These are phyloP conservation scores for Triplophysa tibetana DNA, from an alignment of 2,113 vertebrate species.

Conservation along the genomic window DNA sequence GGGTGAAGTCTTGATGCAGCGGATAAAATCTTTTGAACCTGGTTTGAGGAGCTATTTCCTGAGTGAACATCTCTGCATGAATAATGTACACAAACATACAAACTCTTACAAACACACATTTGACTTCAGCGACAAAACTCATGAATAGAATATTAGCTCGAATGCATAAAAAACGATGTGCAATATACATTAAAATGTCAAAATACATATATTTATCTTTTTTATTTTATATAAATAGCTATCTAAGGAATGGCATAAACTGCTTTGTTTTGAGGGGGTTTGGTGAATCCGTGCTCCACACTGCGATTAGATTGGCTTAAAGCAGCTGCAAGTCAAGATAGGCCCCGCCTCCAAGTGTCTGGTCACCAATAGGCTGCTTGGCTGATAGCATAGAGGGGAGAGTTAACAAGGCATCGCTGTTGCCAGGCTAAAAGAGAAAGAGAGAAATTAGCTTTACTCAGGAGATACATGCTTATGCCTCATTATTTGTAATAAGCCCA, in stretches of 20 bases:
- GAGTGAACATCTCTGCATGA: constrained; percentile 39
- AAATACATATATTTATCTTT: constrained; percentile 70
- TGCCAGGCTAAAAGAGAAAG: constrained; percentile 48
- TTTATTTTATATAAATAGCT: constrained; percentile 73
- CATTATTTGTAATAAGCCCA: constrained; percentile 11
- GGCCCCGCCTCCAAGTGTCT: constrained; percentile 54
- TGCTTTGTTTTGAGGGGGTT: constrained; percentile 44
- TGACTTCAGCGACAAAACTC: constrained; percentile 7
- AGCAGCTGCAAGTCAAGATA: constrained; percentile 59
- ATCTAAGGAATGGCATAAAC: constrained; percentile 39
- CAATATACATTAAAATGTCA: constrained; percentile 71
- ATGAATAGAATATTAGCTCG: constrained; percentile 37
- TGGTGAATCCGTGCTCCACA: constrained; percentile 18
- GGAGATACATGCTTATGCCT: constrained; percentile 4
- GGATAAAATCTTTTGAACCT: constrained; percentile 27
- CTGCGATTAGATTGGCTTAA: constrained; percentile 36
- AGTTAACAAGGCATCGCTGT: constrained; percentile 55
- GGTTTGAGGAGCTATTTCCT: constrained; percentile 45
- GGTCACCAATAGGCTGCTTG: constrained; percentile 59
- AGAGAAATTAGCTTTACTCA: constrained; percentile 24
- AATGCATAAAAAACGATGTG: constrained; percentile 69
- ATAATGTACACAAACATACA: constrained; percentile 22
- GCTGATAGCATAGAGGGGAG: constrained; percentile 57
- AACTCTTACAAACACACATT: constrained; percentile 14
- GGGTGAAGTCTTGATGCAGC: constrained; percentile 19